A percentile compares a stretch with the other conserved stretches of the same genome.
These are phyloP conservation scores for Lepas anatifera DNA, from an alignment of 2,888 invertebrate genomes.

Conservation along the genomic window DNA sequence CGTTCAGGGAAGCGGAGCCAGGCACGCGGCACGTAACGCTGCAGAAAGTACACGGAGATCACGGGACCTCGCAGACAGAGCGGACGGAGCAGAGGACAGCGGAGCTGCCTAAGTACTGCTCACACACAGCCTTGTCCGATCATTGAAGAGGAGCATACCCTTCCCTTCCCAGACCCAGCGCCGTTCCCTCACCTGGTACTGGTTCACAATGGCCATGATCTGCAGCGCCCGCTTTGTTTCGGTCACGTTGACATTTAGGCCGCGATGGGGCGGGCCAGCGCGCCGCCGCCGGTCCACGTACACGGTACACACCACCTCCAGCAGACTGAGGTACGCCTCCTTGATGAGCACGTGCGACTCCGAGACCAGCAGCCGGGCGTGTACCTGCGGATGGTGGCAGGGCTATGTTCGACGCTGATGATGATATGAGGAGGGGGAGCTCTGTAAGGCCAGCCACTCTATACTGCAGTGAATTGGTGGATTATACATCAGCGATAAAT, in stretches of 20 bases:
- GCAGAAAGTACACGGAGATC: no score
- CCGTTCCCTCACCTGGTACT: conserved; percentile 4
- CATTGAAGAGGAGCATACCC: no score
- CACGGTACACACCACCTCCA: neutral
- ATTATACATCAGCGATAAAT: no score
- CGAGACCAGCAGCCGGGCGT: neutral
- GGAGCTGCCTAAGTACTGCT: no score
- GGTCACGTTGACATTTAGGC: neutral
- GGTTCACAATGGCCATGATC: neutral
- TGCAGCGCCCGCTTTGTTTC: neutral
- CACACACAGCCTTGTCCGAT: no score
- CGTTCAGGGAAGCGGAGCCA: neutral
- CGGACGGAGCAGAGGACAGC: no score
- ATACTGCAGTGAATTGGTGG: no score
- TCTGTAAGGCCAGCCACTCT: no score
- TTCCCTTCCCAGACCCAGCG: no score
- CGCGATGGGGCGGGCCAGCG: neutral
- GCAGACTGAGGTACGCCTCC: conserved; percentile 5
- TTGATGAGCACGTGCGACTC: conserved; percentile 7
- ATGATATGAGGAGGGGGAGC: no score
- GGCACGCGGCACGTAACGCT: conserved; percentile 4
- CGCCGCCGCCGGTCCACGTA: conserved; percentile 1
- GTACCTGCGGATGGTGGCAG: neutral
- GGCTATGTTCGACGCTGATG: no score
- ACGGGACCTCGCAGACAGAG: no score